These are phyloP conservation scores for Coelopa pilipes DNA, from an alignment of 2,888 invertebrate genomes.

Conservation along the genomic window DNA sequence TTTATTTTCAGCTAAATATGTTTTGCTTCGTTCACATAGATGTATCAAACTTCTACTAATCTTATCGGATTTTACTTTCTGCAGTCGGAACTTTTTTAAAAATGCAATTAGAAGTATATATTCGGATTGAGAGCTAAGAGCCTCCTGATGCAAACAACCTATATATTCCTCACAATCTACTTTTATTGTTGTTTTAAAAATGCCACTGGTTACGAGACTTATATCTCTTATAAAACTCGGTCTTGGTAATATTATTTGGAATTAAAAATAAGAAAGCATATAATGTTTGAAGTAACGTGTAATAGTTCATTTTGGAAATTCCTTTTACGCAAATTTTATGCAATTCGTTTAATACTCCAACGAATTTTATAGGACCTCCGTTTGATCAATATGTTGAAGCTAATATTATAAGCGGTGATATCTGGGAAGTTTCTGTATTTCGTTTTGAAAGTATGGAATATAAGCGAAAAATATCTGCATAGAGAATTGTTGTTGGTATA, in stretches of 20 bases:
- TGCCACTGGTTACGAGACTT: constrained; percentile 59
- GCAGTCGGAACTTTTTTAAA: constrained; percentile 59
- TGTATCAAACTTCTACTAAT: constrained; percentile 53
- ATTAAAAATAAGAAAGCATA: constrained; percentile 62
- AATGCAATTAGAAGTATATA: constrained; percentile 58
- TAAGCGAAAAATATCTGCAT: constrained; percentile 64
- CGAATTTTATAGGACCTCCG: constrained; percentile 59
- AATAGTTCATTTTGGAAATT: constrained; percentile 54
- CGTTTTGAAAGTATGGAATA: constrained; percentile 51
- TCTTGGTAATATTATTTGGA: constrained; percentile 61
- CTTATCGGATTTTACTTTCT: constrained; percentile 52
- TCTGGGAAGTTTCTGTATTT: constrained; percentile 55
- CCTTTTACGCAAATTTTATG: constrained; percentile 54
- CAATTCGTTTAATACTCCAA: constrained; percentile 56
- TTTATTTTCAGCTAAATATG: constrained; percentile 60
- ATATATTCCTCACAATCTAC: constrained; percentile 48
- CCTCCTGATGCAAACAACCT: constrained; percentile 52
- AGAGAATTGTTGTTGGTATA: constrained; percentile 56
- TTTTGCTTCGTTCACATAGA: constrained; percentile 49
- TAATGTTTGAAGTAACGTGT: constrained; percentile 57
- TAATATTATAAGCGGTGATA: constrained; percentile 59
- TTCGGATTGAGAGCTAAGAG: constrained; percentile 43
- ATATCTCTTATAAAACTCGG: constrained; percentile 59
- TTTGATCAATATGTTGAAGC: constrained; percentile 63
- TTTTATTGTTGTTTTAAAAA: constrained; percentile 58